phyloP scores from a whole-genome alignment of 2,888 invertebrate species.

The Xestia rhomboidea region DNA sequence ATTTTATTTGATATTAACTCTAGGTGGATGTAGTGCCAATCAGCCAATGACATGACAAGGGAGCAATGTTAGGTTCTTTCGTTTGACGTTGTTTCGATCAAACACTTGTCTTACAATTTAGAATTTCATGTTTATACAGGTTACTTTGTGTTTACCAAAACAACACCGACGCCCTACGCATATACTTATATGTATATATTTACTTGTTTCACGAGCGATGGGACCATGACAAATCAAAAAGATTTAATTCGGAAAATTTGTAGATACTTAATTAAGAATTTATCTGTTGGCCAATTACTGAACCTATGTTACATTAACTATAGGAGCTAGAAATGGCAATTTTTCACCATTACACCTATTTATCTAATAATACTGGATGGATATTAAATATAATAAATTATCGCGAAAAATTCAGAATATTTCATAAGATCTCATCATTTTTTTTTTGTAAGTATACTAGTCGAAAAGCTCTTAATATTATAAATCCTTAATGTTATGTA shows the following conservation, averaged over 20 bases:
- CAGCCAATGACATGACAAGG: conserved; percentile 52
- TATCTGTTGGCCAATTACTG: conserved; percentile 80
- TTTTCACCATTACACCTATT: conserved; percentile 83
- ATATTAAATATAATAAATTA: conserved; percentile 88
- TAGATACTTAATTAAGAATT: conserved; percentile 70
- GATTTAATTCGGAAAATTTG: conserved; percentile 64
- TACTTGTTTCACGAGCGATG: conserved; percentile 70
- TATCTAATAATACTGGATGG: conserved; percentile 90
- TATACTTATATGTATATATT: conserved; percentile 23
- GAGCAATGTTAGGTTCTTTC: conserved; percentile 60
- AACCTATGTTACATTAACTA: conserved; percentile 83
- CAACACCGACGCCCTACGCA: conserved; percentile 33
- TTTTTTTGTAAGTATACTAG: conserved; percentile 88
- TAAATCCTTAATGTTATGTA: conserved; percentile 82
- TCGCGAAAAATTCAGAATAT: conserved; percentile 87
- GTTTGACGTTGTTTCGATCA: conserved; percentile 41
- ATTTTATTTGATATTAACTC: conserved; percentile 50
- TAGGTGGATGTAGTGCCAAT: conserved; percentile 52
- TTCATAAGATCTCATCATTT: conserved; percentile 88
- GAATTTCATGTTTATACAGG: conserved; percentile 46
- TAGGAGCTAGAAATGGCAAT: conserved; percentile 84
- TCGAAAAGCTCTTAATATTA: conserved; percentile 89
- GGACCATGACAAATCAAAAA: conserved; percentile 68
- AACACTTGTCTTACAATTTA: conserved; percentile 46
- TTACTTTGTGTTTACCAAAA: conserved; percentile 38